Evolutionary conservation across 2,797 vertebrate genomes (phyloP), one percentile per base, ranked within the genome.

Genomic region (Acomys russatus): DNA sequence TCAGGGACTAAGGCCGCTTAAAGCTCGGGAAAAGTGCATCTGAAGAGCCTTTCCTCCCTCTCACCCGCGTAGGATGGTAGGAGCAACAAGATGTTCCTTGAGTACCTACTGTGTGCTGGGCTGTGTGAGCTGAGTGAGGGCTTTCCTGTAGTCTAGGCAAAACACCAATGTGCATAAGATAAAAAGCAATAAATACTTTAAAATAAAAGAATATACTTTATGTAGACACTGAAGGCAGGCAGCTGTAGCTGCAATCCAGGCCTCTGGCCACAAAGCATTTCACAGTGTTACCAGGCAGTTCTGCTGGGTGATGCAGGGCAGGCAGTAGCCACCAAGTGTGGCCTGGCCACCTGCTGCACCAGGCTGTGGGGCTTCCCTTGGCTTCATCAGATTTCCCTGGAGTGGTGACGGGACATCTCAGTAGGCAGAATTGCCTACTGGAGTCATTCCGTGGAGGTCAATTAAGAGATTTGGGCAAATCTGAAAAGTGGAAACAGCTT

Each of bases 401-500:
- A 95, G 74, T 22, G 84, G 86, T 96, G 30, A 95, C n/a, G 78
- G 95, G 96, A 96, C 90, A 95, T 54, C 92, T 95, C 3, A 1
- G 94, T 94, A 95, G 94, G 92, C 92, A 95, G 93, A 95, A 89
- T 97, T 96, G 92, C 70, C 66, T 94, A 94, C 96, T 96, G 88
- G 94, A 93, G 92, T 94, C 95, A 96, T 94, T 95, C 95, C 79
- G 74, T 56, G 70, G 95, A 97, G 94, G 95, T 94, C 97, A 97
- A 76, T 97, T 95, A 96, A 88, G 98, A 94, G 91, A 93, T 98
- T 98, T 98, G 92, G 33, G 23, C 95, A 97, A 98, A 97, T 94
- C 38, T 85, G 96, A 94, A 96, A 98, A 98, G 90, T 97, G 92
- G 97, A 97, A 98, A 96, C 97, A 98, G 92, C 94, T 85, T 98